A percentile compares a stretch with the other conserved stretches of the same genome.
phyloP scores from a whole-genome alignment of 2,113 vertebrate genomes.

The Thunnus maccoyii region DNA sequence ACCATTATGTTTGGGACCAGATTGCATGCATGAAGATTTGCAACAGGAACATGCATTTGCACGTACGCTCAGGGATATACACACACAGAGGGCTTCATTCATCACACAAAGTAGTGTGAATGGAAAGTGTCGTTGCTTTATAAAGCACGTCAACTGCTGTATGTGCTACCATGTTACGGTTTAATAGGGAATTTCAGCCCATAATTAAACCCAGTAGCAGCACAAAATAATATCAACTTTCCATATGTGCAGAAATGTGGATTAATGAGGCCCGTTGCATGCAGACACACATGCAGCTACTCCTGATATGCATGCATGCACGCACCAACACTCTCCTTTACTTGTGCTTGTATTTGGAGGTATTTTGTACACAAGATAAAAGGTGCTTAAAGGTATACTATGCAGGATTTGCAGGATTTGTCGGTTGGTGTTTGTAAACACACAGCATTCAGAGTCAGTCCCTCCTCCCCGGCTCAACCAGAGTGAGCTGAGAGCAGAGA shows the following conservation, averaged over 20 bases:
- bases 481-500: too few species aligned
- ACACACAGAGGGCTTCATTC: constrained; percentile 58
- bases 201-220: constrained; percentile 23
- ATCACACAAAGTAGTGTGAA: constrained; percentile 43
- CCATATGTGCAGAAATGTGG: constrained; percentile 45
- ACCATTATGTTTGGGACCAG: neutral
- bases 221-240: constrained; percentile 21
- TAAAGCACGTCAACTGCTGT: constrained; percentile 5
- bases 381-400: constrained; percentile 23
- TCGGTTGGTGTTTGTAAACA: too few species aligned
- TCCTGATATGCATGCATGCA: constrained; percentile 47
- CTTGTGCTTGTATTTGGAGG: constrained; percentile 31
- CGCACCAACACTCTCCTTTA: constrained; percentile 19
- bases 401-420: too few species aligned
- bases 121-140: constrained; percentile 32
- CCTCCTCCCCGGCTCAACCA: too few species aligned
- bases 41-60: constrained; percentile 26
- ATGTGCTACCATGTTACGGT: neutral
- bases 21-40: constrained; percentile 28
- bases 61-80: neutral
- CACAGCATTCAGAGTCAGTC: too few species aligned
- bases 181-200: neutral
- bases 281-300: constrained; percentile 43
- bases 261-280: constrained; percentile 68
- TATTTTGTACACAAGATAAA: constrained; percentile 45